Percentiles rank a stretch among this genome's conserved stretches.
Evolutionary conservation across 2,888 invertebrate genomes (phyloP).

Genomic region (Drosophila testacea): DNA sequence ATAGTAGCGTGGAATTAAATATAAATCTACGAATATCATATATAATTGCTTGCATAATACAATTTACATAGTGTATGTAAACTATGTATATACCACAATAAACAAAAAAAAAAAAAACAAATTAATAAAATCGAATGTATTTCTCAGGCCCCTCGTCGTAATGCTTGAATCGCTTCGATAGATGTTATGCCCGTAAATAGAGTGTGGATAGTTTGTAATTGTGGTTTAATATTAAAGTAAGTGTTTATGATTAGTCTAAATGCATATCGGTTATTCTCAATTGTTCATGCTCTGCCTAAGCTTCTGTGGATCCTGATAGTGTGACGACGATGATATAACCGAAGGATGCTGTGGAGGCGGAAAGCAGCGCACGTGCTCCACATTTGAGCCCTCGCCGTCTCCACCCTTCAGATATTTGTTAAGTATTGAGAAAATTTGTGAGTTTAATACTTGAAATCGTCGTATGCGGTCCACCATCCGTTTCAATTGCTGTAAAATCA

Average conservation of each 20-base stretch:
- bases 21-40: constrained; percentile 44
- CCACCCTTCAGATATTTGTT: constrained; percentile 97
- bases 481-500: constrained; percentile 91
- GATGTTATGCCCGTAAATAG: constrained; percentile 31
- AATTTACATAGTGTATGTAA: constrained; percentile 50
- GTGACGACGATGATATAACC: constrained; percentile 86
- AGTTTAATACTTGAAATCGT: constrained; percentile 98
- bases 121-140: constrained; percentile 71
- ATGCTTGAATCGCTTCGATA: not conserved
- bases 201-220: constrained; percentile 37
- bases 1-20: constrained; percentile 43
- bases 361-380: constrained; percentile 98
- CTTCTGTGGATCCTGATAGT: constrained; percentile 88
- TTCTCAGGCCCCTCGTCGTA: constrained; percentile 19
- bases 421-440: constrained; percentile 97
- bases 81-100: constrained; percentile 32
- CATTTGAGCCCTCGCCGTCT: constrained; percentile 92
- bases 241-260: constrained; percentile 54
- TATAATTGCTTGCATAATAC: constrained; percentile 69
- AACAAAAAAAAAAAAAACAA: constrained; percentile 28
- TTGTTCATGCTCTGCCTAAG: constrained; percentile 86
- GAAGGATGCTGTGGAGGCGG: constrained; percentile 96
- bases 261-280: constrained; percentile 56
- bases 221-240: constrained; percentile 55
- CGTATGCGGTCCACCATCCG: constrained; percentile 99